These are phyloP conservation scores for Dasyornis broadbenti DNA, from an alignment of 2,113 vertebrate genomes.

Conservation along the genomic window DNA sequence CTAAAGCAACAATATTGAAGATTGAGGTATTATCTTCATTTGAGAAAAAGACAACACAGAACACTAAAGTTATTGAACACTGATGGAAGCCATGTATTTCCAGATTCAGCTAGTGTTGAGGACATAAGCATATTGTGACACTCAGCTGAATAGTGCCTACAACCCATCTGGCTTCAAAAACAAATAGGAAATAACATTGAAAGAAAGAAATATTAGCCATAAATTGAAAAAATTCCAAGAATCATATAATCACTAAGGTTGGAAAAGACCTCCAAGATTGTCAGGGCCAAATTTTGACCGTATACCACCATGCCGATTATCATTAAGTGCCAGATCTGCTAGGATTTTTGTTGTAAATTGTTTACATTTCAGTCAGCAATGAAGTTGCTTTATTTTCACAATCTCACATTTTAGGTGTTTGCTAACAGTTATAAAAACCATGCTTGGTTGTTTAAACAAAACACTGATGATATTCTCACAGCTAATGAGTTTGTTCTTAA, in stretches of 20 bases:
- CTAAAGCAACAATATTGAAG: not conserved
- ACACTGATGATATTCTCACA: not conserved
- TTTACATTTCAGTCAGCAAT: not conserved
- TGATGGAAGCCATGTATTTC: not conserved
- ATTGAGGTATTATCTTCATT: not conserved
- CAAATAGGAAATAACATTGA: not conserved
- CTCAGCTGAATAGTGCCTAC: not conserved
- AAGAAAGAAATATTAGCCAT: not conserved
- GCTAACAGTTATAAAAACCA: not conserved
- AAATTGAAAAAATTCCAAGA: not conserved
- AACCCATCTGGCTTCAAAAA: not conserved
- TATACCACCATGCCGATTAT: not conserved
- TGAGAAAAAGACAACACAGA: not conserved
- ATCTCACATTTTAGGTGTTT: not conserved
- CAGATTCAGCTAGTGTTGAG: not conserved
- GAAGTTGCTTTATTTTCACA: not conserved
- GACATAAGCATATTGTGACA: not conserved
- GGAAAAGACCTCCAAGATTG: not conserved
- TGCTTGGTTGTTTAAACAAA: not conserved
- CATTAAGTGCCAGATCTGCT: accelerated
- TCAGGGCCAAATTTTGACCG: not conserved
- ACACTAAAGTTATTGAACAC: not conserved
- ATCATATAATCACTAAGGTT: too few relatives aligned
- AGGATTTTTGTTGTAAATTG: not conserved
- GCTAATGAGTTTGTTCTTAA: not conserved